Base-by-base conservation (phyloP, 1,140 invertebrate species). In the Pseudachorutes palmiensis region DNA sequence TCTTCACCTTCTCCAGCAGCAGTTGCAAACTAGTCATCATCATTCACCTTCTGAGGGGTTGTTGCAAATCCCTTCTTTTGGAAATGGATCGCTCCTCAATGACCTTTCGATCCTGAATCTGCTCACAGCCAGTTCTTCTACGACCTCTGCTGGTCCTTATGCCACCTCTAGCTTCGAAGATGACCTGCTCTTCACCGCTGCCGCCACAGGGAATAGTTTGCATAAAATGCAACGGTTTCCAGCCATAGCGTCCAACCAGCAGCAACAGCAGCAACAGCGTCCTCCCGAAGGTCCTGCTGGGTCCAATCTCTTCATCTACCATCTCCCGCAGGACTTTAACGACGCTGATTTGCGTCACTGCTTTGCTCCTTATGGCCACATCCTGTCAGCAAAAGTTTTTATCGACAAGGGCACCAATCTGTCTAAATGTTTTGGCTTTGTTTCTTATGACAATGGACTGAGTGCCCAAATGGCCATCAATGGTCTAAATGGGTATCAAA, bases 361-460 rank as follows among this genome's bases (percentile, higher is more conserved):
- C 94, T 99, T 99, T 82, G 84, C 97, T 75, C 94, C 96, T 57
- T 99, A 99, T 80, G 97, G 97, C 73, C 96, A 95, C 80, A 94
- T 99, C 76, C 97, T 99, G 82, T 97, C 92, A 80, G 97, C 95
- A 76, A 99, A 99, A 85, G 97, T 99, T 68, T 99, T 99, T 83
- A 97, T 99, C 76, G 97, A 99, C 81, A 87, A 96, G 75, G 96
- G 95, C 77, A 99, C 97, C 74, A 99, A 98, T 83, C 96, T 98
- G 81, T 98, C 94, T 85, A 99, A 99, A 87, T 99, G 97, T 84
- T 99, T 99, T 82, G 97, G 97, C 78, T 99, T 99, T 83, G 97
- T 99, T 75, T 98, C 95, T 76, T 99, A 96, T 83, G 96, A 99
- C 84, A 99, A 98, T 85, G 93, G 94, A 72, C 84, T 88, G 73